Evolutionary conservation across 2,888 invertebrate genomes (phyloP), one percentile per base, ranked within the genome.

Genomic region (Gerris lacustris): DNA sequence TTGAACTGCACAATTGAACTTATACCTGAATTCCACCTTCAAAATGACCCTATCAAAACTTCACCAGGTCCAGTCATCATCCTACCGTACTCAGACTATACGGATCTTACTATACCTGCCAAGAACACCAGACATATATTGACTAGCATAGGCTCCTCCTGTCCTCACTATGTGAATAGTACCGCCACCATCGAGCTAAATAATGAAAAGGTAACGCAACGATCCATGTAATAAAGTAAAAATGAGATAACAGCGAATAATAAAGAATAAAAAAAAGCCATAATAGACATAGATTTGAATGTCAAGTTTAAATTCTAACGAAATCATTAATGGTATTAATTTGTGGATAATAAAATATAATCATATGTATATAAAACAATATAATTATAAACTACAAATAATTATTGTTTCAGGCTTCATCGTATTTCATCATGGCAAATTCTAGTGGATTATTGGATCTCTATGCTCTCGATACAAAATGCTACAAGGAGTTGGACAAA

Each of bases 131-230:
- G 9, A 15, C 55, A 55, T 9, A 55, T 55, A 55, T 11, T 11
- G 11, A 15, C 55, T 11, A 11, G 11, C 55, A 55, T 55, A 11
- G 5, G 11, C 11, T 55, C 55, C 15, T 2, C 1, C 55, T 55
- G 55, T 55, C 15, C 55, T 55, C 55, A 55, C 5, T 11, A 11
- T 55, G 2, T 55, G 2, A 55, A 55, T 15, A 55, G 63, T 55
- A 67, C 70, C 6, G 63, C 62, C n/a, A 67, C 67, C 18, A 55
- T 70, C 7, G 67, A 67, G 43, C 70, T 70, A 17, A 45, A 67
- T 15, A 44, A 70, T 18, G 44, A 44, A 17, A 31, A 70, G 62
- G 70, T 70, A 4, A 31, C 31, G 31, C 4, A 31, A 31, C 31
- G 31, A 31, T 31, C 31, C 31, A 31, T 31, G 1, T 31, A 31